Conservation (phyloP, 1,140 invertebrate genomes). For the Drosophila rufa region DNA sequence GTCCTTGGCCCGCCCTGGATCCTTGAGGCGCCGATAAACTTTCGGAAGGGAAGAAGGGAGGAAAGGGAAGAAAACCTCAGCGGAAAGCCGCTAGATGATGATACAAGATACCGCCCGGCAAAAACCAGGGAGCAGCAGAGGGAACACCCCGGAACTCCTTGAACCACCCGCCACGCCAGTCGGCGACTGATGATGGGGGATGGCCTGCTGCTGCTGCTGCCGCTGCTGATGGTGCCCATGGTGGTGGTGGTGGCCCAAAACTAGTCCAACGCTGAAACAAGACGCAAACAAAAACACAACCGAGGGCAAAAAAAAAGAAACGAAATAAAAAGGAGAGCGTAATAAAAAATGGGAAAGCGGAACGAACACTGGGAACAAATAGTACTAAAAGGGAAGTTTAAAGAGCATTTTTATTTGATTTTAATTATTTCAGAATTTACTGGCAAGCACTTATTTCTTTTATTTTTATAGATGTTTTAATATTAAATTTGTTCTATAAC, state of each 20-base stretch:
- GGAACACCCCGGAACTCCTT: conserved; percentile 28
- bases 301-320: conserved; percentile 14
- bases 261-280: conserved; percentile 66
- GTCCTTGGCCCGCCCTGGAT: conserved; percentile 33
- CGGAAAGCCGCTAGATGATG: conserved; percentile 34
- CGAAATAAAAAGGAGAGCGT: conserved; percentile 16
- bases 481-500: no score
- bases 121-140: background rate
- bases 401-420: background rate
- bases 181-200: conserved; percentile 12
- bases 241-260: conserved; percentile 45
- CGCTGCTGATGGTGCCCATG: conserved; percentile 3
- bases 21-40: conserved; percentile 25
- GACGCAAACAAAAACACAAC: conserved; percentile 41
- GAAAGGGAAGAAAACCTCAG: background rate
- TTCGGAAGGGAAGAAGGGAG: background rate
- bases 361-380: conserved; percentile 6
- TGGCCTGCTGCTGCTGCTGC: conserved; percentile 3
- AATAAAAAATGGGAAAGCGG: conserved; percentile 40
- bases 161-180: conserved; percentile 20
- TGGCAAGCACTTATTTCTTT: no score
- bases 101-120: conserved; percentile 36
- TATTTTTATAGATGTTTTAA: no score
- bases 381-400: background rate
- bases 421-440: no score